Evolutionary conservation across 2,888 invertebrate genomes (phyloP), one percentile per base, ranked within the genome.

Genomic region (Catocala sponsa): DNA sequence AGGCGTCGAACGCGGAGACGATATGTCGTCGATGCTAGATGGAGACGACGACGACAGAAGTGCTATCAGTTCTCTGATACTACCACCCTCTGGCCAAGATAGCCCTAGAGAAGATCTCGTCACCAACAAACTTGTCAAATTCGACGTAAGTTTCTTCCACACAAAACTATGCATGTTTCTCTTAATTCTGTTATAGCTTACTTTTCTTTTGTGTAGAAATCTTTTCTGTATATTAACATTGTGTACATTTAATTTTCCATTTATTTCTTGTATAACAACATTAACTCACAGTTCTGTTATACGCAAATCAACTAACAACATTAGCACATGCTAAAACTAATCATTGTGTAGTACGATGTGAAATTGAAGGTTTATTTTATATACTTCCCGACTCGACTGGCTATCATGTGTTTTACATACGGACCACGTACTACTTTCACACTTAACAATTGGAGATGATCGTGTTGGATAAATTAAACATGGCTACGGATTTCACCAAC

Each of bases 41-140:
- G 96, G 96, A 35, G 97, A 97, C 74, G 97, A 97, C 74, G 97
- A 97, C 74, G 96, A 96, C 78, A 94, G 96, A 68, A 96, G 96
- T 74, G 96, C 96, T 78, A 95, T 97, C 72, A 95, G 95, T 77
- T 95, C 95, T 4, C 88, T 95, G 44, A 92, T 93, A 54, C 89
- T 94, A 54, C 85, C 92, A 32, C 90, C 92, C 11, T 88, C 92
- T 11, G 91, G 91, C 57, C 92, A 88, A 68, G 87, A 88, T 77
- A 93, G 91, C 69, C 92, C 93, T 0, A 82, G 93, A 68, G 90
- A 93, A 61, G 92, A 94, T 64, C 85, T 88, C 55, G 92, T 94
- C 70, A 89, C 84, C 53, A 90, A 88, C 79, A 95, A 95, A 87
- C 92, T 95, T 74, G 91, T 95, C 79, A 94, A 95, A 81, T 95